phyloP scores from a whole-genome alignment of 2,888 invertebrate species.

The Plemyria rubiginata region DNA sequence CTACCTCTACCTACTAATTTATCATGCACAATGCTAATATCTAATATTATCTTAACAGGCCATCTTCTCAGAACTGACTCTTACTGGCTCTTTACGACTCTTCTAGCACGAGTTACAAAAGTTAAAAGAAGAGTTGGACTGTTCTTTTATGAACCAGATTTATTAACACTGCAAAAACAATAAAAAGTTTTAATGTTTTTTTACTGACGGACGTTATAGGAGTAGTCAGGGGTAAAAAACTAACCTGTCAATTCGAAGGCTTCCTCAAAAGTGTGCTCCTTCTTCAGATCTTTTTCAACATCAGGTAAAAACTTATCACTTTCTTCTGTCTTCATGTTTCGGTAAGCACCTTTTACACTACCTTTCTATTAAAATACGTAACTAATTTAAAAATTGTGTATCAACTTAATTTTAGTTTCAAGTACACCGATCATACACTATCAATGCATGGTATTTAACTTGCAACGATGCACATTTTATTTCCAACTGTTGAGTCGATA shows the following conservation, averaged over 20 bases:
- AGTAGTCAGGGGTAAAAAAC: not conserved
- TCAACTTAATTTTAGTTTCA: not conserved
- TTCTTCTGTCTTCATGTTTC: slow-evolving; percentile 48
- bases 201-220: no score
- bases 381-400: not conserved
- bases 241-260: slow-evolving; percentile 77
- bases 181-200: no score
- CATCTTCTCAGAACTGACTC: no score
- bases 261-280: slow-evolving; percentile 69
- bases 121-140: no score
- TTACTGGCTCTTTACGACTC: no score
- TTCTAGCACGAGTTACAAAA: no score
- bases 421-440: not conserved
- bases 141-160: no score
- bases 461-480: not conserved
- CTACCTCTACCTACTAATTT: no score
- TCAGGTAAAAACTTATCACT: slow-evolving; percentile 48
- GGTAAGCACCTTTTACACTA: not conserved
- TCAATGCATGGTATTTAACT: not conserved
- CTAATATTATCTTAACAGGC: no score
- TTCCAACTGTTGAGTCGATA: slow-evolving; percentile 13
- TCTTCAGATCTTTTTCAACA: slow-evolving; percentile 53
- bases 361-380: not conserved
- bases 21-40: no score
- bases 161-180: no score